Percentiles rank a stretch among this genome's conserved stretches.
These are phyloP conservation scores for Saccostrea cuccullata DNA, from an alignment of 1,140 invertebrate genomes.

Conservation along the genomic window DNA sequence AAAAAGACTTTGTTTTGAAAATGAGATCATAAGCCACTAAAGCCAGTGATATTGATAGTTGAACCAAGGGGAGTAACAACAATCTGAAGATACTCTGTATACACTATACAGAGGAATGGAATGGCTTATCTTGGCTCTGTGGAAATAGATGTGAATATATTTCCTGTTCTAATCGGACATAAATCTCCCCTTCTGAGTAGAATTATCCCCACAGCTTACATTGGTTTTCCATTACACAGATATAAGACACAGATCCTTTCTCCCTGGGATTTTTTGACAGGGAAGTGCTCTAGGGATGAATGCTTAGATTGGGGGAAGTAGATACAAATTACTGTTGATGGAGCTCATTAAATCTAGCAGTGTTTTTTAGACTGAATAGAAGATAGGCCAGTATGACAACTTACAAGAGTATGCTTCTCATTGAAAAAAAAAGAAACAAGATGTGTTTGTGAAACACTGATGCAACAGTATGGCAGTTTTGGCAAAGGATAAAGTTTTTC, in stretches of 20 bases:
- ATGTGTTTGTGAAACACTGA: too few species aligned
- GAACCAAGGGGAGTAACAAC: background rate
- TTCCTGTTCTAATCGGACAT: background rate
- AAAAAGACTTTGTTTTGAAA: too few species aligned
- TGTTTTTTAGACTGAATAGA: background rate
- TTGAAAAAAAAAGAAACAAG: background rate
- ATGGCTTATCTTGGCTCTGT: background rate
- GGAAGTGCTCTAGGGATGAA: background rate
- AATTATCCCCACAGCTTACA: background rate
- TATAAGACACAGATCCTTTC: background rate
- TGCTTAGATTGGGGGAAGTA: conserved; percentile 11
- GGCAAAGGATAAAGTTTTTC: too few species aligned
- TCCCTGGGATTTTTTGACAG: background rate
- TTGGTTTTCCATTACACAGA: background rate
- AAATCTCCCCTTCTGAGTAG: background rate
- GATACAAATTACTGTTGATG: conserved; percentile 19
- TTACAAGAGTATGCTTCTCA: background rate
- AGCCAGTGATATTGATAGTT: background rate
- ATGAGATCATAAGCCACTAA: too few species aligned
- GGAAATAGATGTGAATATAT: background rate
- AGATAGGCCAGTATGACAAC: background rate
- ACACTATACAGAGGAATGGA: background rate
- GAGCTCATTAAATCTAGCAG: background rate
- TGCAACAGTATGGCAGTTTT: too few species aligned
- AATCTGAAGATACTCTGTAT: background rate